Base-by-base conservation (phyloP, 2,888 invertebrate genomes). In the Sinodicranocentrus sp. region DNA sequence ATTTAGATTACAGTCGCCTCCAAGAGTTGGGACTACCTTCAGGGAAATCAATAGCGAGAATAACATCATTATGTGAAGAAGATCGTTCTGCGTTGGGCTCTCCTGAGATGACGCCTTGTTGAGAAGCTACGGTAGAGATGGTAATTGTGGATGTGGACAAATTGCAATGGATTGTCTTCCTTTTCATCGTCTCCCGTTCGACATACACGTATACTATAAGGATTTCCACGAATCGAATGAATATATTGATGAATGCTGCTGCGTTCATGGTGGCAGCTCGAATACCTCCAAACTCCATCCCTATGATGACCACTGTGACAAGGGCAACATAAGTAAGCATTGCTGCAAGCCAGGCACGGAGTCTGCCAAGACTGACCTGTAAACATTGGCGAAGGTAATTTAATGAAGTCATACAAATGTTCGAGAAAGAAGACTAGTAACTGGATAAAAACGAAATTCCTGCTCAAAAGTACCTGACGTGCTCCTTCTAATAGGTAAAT, bases 271-370 rank as follows among this genome's bases (percentile, higher is more conserved):
- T 28, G n/a, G 73, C 65, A 0, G 67, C 57, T 15, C 48, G 65
- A 19, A 72, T 67, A 43, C 79, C 84, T 10, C 73, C 78, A 13
- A 84, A 33, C 33, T 78, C 79, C 67, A 84, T 54, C 17, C 78
- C 78, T 23, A 84, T 21, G 28, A 84, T 59, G 21, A 79, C 68
- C 3, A 68, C 57, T 6, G 52, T 39, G 2, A 63, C 44, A 0
- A 84, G 28, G 13, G 54, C n/a, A 6, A 79, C 26, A 33, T 79
- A 84, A 3, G 84, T 84, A 59, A 84, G 25, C 68, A 79, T 67
- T 23, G 78, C 25, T 15, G 73, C 52, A 17, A 84, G 25, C 84
- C 84, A 84, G 67, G 52, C 73, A 2, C 70, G 44, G 23, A 73
- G 33, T 28, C 59, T 52, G 43, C 65, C 23, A 1, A 78, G 26